Evolutionary conservation across 2,888 invertebrate species (phyloP), one percentile per base, ranked within the genome.

Genomic region (Platypus cylindrus): DNA sequence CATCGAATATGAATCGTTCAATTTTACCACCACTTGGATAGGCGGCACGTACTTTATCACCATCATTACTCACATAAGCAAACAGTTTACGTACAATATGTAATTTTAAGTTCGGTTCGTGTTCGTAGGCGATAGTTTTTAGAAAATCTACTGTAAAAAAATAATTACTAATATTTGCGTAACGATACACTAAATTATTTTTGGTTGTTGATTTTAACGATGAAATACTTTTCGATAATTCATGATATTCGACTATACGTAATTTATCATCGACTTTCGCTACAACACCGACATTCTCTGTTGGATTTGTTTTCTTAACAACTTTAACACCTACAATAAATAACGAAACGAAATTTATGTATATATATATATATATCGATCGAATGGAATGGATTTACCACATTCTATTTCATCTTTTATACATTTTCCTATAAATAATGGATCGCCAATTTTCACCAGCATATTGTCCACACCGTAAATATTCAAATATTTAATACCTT

Each of bases 1-100:
- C 94, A 60, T 99, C 98, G 59, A 99, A 99, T 8, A 99, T 85
- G 58, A 98, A 99, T 60, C 97, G 98, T 56, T 99, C 98, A 64
- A 98, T 81, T 66, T 99, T 99, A 44, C 97, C 86, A 11, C 97
- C 98, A 52, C 98, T 98, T 0, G 90, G 80, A 42, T 75, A 71
- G 0, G 73, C 70, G 0, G 98, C 94, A 40, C 74, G 76, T 22
- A 76, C 66, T 30, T 73, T 68, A 15, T 73, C 65, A 3, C 89
- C 86, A 9, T 71, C 66, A 2, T 68, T 66, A 53, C 86, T 78
- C 0, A 91, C 67, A 48, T 72, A 81, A 0, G 94, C 81, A 44
- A 98, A 94, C 66, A 95, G 97, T 67, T 99, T 98, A 56, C 87
- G 87, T 3, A 98, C 98, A 1, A 93, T 78, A 56, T 98, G 98